Base-by-base conservation (phyloP, 2,113 vertebrate genomes). In the Caretta caretta region DNA sequence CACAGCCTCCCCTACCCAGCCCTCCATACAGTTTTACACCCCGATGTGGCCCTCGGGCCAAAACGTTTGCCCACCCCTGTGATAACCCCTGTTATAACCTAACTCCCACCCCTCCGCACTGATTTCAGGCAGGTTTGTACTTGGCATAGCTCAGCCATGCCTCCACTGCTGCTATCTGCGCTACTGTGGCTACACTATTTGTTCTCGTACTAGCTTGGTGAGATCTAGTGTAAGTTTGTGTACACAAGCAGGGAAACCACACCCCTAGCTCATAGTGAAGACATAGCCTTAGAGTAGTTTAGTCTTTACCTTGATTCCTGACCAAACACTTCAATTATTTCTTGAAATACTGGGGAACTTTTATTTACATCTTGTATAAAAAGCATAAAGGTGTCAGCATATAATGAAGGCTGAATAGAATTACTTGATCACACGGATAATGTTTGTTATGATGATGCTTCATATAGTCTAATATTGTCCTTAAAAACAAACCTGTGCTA, bases 401-500 rank as follows among this genome's bases (percentile, higher is more conserved):
- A n/a, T n/a, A 31, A 69, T n/a, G 35, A 69, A 69, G 16, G 35
- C 65, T 69, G 35, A 38, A n/a, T 16, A 69, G 35, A 69, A 69
- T 69, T 69, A 69, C 65, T 69, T n/a, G 65, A 46, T 76, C 42
- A 25, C 42, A 13, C 11, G n/a, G 38, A 22, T 62, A 12, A 62
- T 42, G 11, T 35, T 75, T 42, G 72, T 91, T 90, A 69, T 49
- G 42, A 88, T 91, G 90, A 95, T 93, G 88, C n/a, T 83, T 97
- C 79, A 29, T 91, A 94, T 85, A 88, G 38, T 91, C 79, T 51
- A 97, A 95, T 93, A 83, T 87, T 92, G 57, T 90, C 72, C 29
- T 87, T 96, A 84, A 79, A 96, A 95, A 91, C 65, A 87, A 89
- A 89, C 83, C 94, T 89, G 79, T 83, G 91, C 49, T 78, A 1